Conservation (phyloP, 1,140 invertebrate genomes). For the Monochamus saltuarius region DNA sequence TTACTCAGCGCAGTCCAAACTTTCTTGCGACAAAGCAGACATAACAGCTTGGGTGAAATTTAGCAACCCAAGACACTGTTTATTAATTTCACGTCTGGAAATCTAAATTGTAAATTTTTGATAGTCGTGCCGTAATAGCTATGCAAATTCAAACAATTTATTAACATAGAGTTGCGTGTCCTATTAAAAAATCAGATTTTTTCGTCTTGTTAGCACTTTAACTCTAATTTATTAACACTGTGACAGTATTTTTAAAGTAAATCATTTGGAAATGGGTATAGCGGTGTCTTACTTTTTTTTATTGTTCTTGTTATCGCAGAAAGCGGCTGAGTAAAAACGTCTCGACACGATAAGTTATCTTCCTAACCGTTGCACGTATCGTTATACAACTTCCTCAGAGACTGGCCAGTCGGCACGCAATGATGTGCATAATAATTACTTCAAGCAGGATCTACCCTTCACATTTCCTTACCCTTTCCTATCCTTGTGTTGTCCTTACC, state of each 20-base stretch:
- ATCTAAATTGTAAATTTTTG: slow-evolving; percentile 41
- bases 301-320: slow-evolving; percentile 20
- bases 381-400: slow-evolving; percentile 44
- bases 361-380: slow-evolving; percentile 39
- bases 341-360: slow-evolving; percentile 45
- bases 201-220: slow-evolving; percentile 35
- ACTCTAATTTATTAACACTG: slow-evolving; percentile 15
- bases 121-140: slow-evolving; percentile 35
- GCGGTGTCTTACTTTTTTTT: slow-evolving; percentile 10
- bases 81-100: slow-evolving; percentile 25
- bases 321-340: slow-evolving; percentile 30
- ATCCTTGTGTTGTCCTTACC: too few relatives aligned
- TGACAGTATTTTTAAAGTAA: slow-evolving; percentile 12
- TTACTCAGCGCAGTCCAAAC: too few relatives aligned
- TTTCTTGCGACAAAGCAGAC: neutral
- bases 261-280: slow-evolving; percentile 18
- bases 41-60: neutral
- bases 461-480: too few relatives aligned
- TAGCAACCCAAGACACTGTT: neutral
- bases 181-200: slow-evolving; percentile 29
- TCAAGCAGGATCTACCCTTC: neutral
- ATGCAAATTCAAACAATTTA: slow-evolving; percentile 39
- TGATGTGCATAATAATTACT: slow-evolving; percentile 48
- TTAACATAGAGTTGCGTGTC: slow-evolving; percentile 38
- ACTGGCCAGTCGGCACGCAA: slow-evolving; percentile 39